phyloP scores from a whole-genome alignment of 2,113 vertebrate species.

The Silurus asotus region DNA sequence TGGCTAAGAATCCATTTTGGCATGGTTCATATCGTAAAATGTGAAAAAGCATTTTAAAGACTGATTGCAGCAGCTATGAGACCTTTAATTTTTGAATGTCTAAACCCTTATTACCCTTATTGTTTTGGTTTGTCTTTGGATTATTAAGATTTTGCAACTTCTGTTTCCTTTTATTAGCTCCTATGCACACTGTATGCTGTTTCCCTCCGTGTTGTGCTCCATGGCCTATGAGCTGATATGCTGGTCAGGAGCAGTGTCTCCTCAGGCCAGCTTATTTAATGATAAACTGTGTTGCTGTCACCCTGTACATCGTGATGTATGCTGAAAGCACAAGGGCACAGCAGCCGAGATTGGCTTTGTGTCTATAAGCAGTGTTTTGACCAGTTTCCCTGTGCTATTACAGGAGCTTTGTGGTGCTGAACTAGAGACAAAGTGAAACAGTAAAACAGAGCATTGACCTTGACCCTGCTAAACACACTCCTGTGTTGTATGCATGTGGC shows the following conservation, averaged over 20 bases:
- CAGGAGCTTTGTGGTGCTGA: conserved; percentile 21
- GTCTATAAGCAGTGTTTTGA: conserved; percentile 37
- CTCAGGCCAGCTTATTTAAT: conserved; percentile 50
- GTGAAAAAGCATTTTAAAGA: not conserved
- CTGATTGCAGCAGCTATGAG: not conserved
- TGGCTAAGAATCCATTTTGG: not conserved
- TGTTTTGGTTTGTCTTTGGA: not conserved
- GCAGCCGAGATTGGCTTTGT: conserved; percentile 34
- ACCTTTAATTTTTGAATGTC: not conserved
- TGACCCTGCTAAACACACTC: conserved; percentile 37
- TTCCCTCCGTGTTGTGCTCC: conserved; percentile 18
- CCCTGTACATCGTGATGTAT: conserved; percentile 37
- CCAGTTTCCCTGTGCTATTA: conserved; percentile 31
- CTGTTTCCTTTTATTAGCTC: not conserved
- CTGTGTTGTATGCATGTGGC: conserved; percentile 19
- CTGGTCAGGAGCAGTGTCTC: conserved; percentile 36
- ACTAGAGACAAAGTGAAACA: conserved; percentile 33
- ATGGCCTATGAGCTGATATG: conserved; percentile 19
- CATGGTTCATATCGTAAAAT: not conserved
- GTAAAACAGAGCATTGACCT: conserved; percentile 46
- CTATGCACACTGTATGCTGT: not conserved
- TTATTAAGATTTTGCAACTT: conserved; percentile 1
- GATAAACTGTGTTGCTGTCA: conserved; percentile 43
- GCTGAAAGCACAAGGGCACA: conserved; percentile 19
- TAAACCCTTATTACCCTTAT: not conserved